Base-by-base conservation (phyloP, 2,888 invertebrate genomes). In the Scaptomyza cyrtandrae region DNA sequence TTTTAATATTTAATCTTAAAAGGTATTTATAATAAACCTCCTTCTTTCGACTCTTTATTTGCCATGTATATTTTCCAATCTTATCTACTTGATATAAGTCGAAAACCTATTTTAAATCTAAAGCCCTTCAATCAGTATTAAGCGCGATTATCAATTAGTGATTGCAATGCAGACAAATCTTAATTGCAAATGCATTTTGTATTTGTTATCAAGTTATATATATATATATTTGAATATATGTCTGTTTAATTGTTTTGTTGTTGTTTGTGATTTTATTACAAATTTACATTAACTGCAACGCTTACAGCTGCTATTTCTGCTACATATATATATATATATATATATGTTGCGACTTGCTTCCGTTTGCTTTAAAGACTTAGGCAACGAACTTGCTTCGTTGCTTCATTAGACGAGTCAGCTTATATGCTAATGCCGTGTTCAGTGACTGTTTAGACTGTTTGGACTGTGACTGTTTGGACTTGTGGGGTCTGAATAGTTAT, bases 201-300 rank as follows among this genome's bases (percentile, higher is more conserved):
- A 56, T 58, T 59, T 53, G 19, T 33, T 56, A n/a, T 37, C n/a
- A 2, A 6, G 24, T 3, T 24, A 29, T 56, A n/a, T 37, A 37
- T 2, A 6, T 0, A 35, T n/a, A 11, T 37, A 6, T n/a, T 2
- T n/a, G 37, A 6, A 11, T 37, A 6, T n/a, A 6, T n/a, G 37
- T 6, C 76, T 85, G 83, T 85, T 83, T 83, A 87, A 85, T 83
- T 71, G 82, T 50, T 76, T 82, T 82, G 74, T 82, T 82, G 63
- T 75, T 73, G 64, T 61, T 61, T 55, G 48, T 58, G 53, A 61
- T 60, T 64, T 57, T 60, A 80, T 68, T 57, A n/a, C 10, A 19
- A 55, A 80, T 62, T 59, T 62, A 55, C 80, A 55, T 74, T 54
- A 62, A 68, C 56, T 66, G 62, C 50, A 13, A n/a, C 27, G 13